Conservation (phyloP, 2,113 vertebrate species). For the Nettapus auritus region DNA sequence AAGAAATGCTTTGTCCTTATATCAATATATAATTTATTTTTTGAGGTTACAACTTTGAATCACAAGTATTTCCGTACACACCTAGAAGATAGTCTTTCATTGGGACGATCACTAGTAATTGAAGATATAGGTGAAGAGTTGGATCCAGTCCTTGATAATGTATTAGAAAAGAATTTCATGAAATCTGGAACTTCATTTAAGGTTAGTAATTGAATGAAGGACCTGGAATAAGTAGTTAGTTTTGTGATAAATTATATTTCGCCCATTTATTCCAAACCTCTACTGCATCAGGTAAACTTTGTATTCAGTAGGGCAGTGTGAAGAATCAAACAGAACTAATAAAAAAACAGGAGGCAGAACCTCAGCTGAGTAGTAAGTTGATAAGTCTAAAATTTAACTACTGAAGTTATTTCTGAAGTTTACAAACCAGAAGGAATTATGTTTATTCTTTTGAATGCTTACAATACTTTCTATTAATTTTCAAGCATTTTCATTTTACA, state of each 20-base stretch:
- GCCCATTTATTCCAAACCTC: not conserved
- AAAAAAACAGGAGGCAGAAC: not conserved
- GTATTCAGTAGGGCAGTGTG: not conserved
- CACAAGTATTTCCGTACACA: constrained; percentile 82
- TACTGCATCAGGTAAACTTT: not conserved
- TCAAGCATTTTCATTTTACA: not conserved
- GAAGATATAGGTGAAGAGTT: constrained; percentile 81
- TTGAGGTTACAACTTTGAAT: constrained; percentile 79
- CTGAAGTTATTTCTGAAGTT: not conserved
- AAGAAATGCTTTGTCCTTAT: not conserved
- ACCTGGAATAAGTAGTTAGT: not conserved
- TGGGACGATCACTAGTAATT: constrained; percentile 79
- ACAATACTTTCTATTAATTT: not conserved
- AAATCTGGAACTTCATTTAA: constrained; percentile 79
- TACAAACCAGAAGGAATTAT: not conserved
- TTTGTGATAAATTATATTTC: not conserved
- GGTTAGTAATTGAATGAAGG: constrained; percentile 59
- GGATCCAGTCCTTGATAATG: constrained; percentile 80
- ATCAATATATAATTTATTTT: not conserved
- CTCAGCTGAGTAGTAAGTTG: not conserved
- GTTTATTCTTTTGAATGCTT: not conserved
- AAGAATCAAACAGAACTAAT: not conserved
- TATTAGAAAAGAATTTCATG: constrained; percentile 84
- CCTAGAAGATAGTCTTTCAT: constrained; percentile 79
- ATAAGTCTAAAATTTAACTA: not conserved